phyloP scores from a whole-genome alignment of 1,140 invertebrate species.

The Gonioctena quinquepunctata region DNA sequence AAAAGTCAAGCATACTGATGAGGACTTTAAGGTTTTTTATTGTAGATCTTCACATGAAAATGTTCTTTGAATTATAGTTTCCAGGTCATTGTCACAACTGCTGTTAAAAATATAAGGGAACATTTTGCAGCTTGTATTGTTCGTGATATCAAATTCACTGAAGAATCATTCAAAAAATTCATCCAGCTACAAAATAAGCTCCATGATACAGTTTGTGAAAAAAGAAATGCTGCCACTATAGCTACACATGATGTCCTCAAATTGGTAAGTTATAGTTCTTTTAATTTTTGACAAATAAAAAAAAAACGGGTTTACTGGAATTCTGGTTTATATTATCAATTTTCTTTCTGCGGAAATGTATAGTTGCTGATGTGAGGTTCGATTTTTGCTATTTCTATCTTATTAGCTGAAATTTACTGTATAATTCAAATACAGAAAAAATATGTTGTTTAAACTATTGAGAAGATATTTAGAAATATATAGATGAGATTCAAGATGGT shows the following conservation, averaged over 20 bases:
- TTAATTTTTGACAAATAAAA: not conserved
- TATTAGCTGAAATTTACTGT: too few relatives aligned
- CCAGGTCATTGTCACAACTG: conserved; percentile 37
- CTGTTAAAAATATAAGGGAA: conserved; percentile 63
- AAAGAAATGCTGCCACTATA: conserved; percentile 76
- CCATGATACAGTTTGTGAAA: conserved; percentile 78
- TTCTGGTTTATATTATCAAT: too few relatives aligned
- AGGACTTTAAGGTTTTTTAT: conserved; percentile 27
- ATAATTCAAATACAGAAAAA: too few relatives aligned
- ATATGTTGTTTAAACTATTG: too few relatives aligned
- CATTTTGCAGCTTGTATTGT: conserved; percentile 77
- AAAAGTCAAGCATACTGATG: conserved; percentile 42
- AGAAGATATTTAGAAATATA: too few relatives aligned
- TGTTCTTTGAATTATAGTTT: not conserved
- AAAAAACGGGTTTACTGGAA: not conserved
- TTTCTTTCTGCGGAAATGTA: too few relatives aligned
- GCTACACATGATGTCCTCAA: conserved; percentile 79
- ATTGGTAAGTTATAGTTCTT: conserved; percentile 58
- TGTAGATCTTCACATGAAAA: not conserved
- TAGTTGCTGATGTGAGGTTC: too few relatives aligned
- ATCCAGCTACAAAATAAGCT: conserved; percentile 80
- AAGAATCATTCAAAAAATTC: conserved; percentile 73
- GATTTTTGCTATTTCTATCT: too few relatives aligned
- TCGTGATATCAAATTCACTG: conserved; percentile 66
- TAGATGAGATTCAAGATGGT: too few relatives aligned